Evolutionary conservation across 2,113 vertebrate species (phyloP).

Genomic region (Pitta sordida): DNA sequence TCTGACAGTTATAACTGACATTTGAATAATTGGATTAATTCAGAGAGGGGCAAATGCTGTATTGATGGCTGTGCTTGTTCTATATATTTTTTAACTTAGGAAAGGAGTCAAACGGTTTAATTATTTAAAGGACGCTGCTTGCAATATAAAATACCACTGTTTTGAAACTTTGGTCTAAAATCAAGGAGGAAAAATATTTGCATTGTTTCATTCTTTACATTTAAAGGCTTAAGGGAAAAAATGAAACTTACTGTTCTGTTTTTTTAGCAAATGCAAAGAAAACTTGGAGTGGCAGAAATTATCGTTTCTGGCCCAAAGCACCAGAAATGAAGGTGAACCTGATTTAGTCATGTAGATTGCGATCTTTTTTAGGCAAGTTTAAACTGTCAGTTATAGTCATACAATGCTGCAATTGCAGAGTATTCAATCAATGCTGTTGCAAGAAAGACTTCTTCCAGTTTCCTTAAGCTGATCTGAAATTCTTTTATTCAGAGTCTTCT

Average conservation of each 20-base stretch:
- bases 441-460: not conserved
- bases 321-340: not conserved
- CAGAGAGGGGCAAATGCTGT: slow-evolving; percentile 78
- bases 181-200: slow-evolving; percentile 41
- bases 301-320: not conserved
- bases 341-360: not conserved
- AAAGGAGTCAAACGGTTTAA: slow-evolving; percentile 77
- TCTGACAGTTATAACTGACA: slow-evolving; percentile 90
- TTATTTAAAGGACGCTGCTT: slow-evolving; percentile 77
- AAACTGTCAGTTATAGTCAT: not conserved
- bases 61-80: slow-evolving; percentile 74
- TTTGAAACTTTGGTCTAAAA: slow-evolving; percentile 6
- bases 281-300: not conserved
- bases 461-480: not conserved
- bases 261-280: not conserved
- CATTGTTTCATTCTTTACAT: not conserved
- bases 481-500: not conserved
- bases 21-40: slow-evolving; percentile 95
- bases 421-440: not conserved
- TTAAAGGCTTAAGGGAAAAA: not conserved
- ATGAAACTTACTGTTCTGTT: not conserved
- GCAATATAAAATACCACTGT: slow-evolving; percentile 68
- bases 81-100: slow-evolving; percentile 55
- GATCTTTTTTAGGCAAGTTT: not conserved
- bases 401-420: not conserved